Percentiles rank a stretch among this genome's conserved stretches.
Evolutionary conservation across 2,797 vertebrate species (phyloP).

Genomic region (Meda fulgida): DNA sequence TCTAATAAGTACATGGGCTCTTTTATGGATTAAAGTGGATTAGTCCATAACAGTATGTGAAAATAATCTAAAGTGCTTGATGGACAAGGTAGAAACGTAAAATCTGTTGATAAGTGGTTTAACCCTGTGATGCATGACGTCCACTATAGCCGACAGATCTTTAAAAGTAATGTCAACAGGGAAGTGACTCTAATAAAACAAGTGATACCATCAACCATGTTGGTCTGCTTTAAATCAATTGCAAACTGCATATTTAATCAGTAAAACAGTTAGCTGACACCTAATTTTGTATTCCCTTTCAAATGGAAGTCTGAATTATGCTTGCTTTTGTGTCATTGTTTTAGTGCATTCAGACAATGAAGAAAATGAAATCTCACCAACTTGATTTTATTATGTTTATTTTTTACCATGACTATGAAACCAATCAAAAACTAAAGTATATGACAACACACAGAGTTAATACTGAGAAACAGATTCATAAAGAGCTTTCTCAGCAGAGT

Average conservation of each 20-base stretch:
- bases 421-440: constrained; percentile 9
- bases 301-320: neutral
- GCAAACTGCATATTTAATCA: neutral
- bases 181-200: neutral
- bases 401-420: constrained; percentile 16
- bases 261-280: neutral
- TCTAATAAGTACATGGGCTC: constrained; percentile 51
- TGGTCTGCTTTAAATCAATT: neutral
- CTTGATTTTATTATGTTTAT: neutral
- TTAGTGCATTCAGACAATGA: neutral
- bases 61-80: constrained; percentile 65
- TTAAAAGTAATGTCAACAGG: constrained; percentile 17
- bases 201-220: neutral
- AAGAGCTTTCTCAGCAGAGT: constrained; percentile 13
- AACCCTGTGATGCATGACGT: constrained; percentile 20
- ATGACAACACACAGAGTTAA: neutral
- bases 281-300: neutral
- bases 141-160: constrained; percentile 13
- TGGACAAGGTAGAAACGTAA: constrained; percentile 58
- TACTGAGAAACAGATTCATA: neutral
- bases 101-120: constrained; percentile 27
- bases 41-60: constrained; percentile 62
- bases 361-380: neutral
- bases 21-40: constrained; percentile 66
- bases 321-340: constrained; percentile 9